Percentiles rank a stretch among this genome's conserved stretches.
Conservation (phyloP, 2,113 vertebrate genomes). For the Oreochromis tanganicae region DNA sequence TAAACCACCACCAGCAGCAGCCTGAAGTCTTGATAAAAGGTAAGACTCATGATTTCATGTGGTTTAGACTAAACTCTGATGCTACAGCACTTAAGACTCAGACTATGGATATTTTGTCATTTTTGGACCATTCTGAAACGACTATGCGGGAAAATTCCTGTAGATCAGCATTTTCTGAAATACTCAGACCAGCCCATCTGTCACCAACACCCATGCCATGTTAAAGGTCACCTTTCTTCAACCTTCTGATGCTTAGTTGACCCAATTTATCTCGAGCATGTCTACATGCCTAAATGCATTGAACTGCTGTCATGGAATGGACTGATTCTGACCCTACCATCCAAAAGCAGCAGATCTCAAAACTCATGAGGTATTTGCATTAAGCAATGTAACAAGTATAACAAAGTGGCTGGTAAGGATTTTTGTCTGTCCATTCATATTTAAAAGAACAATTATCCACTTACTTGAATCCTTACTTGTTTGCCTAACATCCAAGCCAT, state of each 20-base stretch:
- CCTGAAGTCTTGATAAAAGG: neutral
- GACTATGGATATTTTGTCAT: neutral
- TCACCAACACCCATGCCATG: neutral
- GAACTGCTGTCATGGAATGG: neutral
- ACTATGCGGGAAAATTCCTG: neutral
- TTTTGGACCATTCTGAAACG: neutral
- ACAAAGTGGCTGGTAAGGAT: neutral
- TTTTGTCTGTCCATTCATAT: neutral
- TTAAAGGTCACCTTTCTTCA: neutral
- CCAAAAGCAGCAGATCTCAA: neutral
- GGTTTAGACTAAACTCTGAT: neutral
- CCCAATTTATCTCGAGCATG: neutral
- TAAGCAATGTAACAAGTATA: too few species aligned
- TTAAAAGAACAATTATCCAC: neutral
- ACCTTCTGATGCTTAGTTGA: neutral
- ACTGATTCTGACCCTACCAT: neutral
- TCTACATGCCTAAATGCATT: neutral
- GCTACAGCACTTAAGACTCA: neutral
- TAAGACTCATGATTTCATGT: neutral
- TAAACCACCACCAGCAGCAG: neutral
- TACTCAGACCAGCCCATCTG: neutral
- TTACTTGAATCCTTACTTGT: neutral
- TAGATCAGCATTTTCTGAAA: neutral
- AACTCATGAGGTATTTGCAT: neutral
- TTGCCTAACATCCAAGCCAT: neutral